Evolutionary conservation across 2,113 vertebrate genomes (phyloP).

Genomic region (Dissostichus mawsoni): DNA sequence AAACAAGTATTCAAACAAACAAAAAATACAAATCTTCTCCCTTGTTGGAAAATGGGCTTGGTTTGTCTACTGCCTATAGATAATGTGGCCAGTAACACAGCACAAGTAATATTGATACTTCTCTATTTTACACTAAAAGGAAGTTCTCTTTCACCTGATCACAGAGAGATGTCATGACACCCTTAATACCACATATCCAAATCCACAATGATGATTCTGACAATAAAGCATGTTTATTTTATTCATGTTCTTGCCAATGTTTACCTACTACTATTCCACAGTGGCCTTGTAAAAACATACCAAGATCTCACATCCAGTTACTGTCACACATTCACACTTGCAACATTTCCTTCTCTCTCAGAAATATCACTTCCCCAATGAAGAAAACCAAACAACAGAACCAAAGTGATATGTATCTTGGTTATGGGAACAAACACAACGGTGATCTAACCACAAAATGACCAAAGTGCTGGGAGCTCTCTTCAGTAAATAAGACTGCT

Average conservation of each 20-base stretch:
- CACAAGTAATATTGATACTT: not conserved
- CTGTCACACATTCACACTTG: not conserved
- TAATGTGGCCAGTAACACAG: slow-evolving; percentile 5
- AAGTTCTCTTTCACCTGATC: slow-evolving; percentile 10
- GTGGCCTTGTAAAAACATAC: not conserved
- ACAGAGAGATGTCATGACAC: not conserved
- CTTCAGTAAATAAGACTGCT: slow-evolving; percentile 16
- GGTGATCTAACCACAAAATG: slow-evolving; percentile 8
- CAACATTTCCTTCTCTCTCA: not conserved
- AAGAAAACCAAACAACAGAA: not conserved
- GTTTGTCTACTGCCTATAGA: slow-evolving; percentile 6
- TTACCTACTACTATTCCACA: not conserved
- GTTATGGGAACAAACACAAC: not conserved
- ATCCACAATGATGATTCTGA: not conserved
- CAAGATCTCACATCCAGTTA: not conserved
- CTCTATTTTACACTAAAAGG: too few relatives aligned
- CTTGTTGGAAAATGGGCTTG: slow-evolving; percentile 15
- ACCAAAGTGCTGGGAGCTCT: slow-evolving; percentile 6
- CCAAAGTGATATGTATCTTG: not conserved
- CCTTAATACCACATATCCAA: not conserved
- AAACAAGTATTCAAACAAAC: slow-evolving; percentile 34
- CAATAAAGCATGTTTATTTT: not conserved
- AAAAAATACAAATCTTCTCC: slow-evolving; percentile 24
- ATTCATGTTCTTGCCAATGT: not conserved
- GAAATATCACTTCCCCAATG: slow-evolving; percentile 25